Evolutionary conservation across 2,888 invertebrate species (phyloP).

Genomic region (Dioctria linearis): DNA sequence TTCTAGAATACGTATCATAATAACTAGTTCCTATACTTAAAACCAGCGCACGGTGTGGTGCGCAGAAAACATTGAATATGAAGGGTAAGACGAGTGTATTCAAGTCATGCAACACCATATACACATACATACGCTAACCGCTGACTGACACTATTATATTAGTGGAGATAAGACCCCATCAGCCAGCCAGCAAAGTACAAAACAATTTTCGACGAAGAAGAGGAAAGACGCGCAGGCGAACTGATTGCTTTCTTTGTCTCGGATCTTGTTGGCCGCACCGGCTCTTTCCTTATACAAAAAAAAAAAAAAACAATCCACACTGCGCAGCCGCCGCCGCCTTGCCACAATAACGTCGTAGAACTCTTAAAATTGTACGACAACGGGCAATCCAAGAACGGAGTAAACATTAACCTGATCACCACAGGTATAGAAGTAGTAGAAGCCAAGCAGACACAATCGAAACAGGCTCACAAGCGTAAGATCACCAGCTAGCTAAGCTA

Average conservation of each 20-base stretch:
- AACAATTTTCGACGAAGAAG: background rate
- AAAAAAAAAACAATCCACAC: too few relatives aligned
- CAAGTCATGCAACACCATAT: background rate
- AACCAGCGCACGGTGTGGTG: conserved; percentile 14
- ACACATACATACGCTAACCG: too few relatives aligned
- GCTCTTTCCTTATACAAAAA: too few relatives aligned
- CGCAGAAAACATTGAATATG: background rate
- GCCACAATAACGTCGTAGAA: background rate
- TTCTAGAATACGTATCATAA: conserved; percentile 27
- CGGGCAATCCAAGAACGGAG: background rate
- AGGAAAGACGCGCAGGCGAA: conserved; percentile 12
- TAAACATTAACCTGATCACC: conserved; percentile 42
- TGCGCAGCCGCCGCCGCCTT: background rate
- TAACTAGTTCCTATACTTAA: conserved; percentile 35
- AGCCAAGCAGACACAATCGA: conserved; percentile 30
- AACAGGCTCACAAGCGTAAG: conserved; percentile 42
- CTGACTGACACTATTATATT: too few relatives aligned
- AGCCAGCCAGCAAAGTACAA: background rate
- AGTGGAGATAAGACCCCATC: too few relatives aligned
- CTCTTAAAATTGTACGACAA: conserved; percentile 5
- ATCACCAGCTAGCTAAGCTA: background rate
- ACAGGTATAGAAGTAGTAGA: background rate
- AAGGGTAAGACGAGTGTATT: background rate
- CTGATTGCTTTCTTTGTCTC: conserved; percentile 11
- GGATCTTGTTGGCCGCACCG: background rate